These are phyloP conservation scores for Plutella xylostella DNA, from an alignment of 2,888 invertebrate genomes.

Conservation along the genomic window DNA sequence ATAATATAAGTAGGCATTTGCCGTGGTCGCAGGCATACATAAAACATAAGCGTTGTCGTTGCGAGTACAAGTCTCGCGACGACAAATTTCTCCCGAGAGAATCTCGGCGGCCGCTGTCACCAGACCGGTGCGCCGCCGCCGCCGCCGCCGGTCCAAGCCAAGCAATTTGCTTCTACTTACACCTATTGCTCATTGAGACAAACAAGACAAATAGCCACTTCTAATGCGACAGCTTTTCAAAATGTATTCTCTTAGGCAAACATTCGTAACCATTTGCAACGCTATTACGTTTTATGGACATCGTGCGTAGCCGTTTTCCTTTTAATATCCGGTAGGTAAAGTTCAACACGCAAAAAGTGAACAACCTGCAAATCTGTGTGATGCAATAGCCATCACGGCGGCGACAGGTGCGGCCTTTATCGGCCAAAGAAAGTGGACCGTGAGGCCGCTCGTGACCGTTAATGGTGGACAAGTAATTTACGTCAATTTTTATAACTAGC, in stretches of 20 bases:
- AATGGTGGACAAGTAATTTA: constrained; percentile 32
- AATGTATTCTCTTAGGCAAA: too few relatives aligned
- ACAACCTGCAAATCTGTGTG: too few relatives aligned
- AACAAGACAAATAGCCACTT: constrained; percentile 8
- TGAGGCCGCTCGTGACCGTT: constrained; percentile 26
- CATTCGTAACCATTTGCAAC: too few relatives aligned
- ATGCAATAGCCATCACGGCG: constrained; percentile 24
- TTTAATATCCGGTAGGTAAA: too few relatives aligned
- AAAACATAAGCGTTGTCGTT: constrained; percentile 42
- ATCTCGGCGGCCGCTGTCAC: constrained; percentile 38
- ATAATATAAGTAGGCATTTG: too few relatives aligned
- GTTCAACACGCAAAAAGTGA: too few relatives aligned
- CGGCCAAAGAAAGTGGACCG: constrained; percentile 50
- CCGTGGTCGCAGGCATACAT: constrained; percentile 41
- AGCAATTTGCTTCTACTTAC: not conserved
- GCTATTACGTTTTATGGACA: too few relatives aligned
- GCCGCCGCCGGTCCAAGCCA: too few relatives aligned
- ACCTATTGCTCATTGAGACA: not conserved
- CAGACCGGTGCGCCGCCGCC: constrained; percentile 24
- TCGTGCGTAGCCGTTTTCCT: too few relatives aligned
- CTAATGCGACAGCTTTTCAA: not conserved
- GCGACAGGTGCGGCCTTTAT: constrained; percentile 31
- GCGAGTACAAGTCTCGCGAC: constrained; percentile 26
- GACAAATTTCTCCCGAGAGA: constrained; percentile 53
- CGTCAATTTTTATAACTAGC: constrained; percentile 56